These are phyloP conservation scores for Galeopterus variegatus DNA, from an alignment of 2,113 vertebrate genomes.

Conservation along the genomic window DNA sequence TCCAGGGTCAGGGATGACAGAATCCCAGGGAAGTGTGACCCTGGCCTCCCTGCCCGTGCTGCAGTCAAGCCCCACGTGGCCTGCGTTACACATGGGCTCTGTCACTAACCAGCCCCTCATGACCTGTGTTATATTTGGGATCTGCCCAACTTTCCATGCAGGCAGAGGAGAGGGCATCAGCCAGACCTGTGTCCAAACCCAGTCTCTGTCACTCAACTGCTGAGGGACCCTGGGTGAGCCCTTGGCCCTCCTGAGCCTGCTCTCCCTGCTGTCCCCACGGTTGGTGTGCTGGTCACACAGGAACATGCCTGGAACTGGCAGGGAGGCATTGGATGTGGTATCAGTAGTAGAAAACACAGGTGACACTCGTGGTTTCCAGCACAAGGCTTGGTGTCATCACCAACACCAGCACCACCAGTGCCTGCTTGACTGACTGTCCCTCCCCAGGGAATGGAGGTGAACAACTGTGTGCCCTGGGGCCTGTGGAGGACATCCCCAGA, in stretches of 20 bases:
- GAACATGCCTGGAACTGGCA: neutral
- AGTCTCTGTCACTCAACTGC: neutral
- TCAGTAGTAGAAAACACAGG: too few relatives aligned
- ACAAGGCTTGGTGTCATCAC: neutral
- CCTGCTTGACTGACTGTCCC: neutral
- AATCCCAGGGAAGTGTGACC: neutral
- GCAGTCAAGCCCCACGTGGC: neutral
- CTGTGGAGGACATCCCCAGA: neutral
- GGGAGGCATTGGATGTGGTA: neutral
- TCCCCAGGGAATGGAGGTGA: neutral
- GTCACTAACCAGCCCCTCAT: too few relatives aligned
- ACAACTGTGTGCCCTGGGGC: too few relatives aligned
- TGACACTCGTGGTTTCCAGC: too few relatives aligned
- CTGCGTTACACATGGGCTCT: neutral
- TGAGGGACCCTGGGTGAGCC: too few relatives aligned
- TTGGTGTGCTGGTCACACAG: neutral
- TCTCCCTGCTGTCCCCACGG: neutral
- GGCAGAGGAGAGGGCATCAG: too few relatives aligned
- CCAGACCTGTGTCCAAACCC: neutral
- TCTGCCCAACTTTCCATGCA: neutral
- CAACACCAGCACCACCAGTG: neutral
- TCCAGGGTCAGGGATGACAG: neutral
- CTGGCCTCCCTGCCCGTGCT: neutral
- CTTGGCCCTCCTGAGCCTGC: neutral
- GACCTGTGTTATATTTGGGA: neutral